phyloP scores from a whole-genome alignment of 1,140 invertebrate species.

The Penaeus chinensis region DNA sequence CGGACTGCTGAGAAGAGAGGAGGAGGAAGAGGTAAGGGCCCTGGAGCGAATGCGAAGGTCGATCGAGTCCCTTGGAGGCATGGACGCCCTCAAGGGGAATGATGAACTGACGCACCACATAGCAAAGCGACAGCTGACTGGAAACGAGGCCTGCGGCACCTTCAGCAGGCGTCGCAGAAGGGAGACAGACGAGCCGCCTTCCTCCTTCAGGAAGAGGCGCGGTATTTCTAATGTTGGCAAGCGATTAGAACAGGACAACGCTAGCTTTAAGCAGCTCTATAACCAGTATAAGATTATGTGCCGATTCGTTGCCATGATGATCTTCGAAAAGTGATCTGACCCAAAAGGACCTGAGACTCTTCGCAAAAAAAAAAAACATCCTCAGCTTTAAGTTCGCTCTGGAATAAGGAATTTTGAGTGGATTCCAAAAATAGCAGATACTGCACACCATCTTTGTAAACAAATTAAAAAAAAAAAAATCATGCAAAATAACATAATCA shows the following conservation, averaged over 20 bases:
- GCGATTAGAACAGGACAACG: constrained; percentile 39
- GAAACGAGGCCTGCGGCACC: constrained; percentile 27
- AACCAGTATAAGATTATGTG: constrained; percentile 47
- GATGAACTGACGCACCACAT: constrained; percentile 17
- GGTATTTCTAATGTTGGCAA: constrained; percentile 31
- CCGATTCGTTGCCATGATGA: constrained; percentile 35
- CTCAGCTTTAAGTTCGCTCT: too few relatives aligned
- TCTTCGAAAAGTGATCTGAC: constrained; percentile 36
- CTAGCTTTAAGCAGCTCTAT: constrained; percentile 35
- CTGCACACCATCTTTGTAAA: too few relatives aligned
- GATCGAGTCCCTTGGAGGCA: constrained; percentile 19
- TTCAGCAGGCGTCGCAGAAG: constrained; percentile 37
- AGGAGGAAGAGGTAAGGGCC: neutral
- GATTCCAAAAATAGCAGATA: too few relatives aligned
- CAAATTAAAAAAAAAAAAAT: too few relatives aligned
- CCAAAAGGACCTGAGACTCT: too few relatives aligned
- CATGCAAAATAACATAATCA: too few relatives aligned
- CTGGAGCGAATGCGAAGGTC: constrained; percentile 31
- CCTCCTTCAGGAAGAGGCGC: neutral
- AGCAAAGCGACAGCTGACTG: constrained; percentile 31
- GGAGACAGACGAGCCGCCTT: neutral
- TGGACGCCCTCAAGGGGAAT: neutral
- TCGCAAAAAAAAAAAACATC: too few relatives aligned
- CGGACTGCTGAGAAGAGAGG: constrained; percentile 6
- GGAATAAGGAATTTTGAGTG: too few relatives aligned